Base-by-base conservation (phyloP, 2,888 invertebrate genomes). In the Noctua fimbriata region DNA sequence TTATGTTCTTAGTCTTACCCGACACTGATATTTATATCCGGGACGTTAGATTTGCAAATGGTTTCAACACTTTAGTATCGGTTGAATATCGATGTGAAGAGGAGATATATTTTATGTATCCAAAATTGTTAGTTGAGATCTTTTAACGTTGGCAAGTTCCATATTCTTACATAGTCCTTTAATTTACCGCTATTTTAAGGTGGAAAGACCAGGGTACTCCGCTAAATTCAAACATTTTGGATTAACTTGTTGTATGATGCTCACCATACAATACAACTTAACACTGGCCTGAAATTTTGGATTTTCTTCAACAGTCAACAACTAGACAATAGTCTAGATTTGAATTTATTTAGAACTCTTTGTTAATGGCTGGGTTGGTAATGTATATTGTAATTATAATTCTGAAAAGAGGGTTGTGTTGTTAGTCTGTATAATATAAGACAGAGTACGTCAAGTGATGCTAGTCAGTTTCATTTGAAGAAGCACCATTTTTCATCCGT, bases 31-130 rank as follows among this genome's bases (percentile, higher is more conserved):
- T 82, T 65, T 85, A 81, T 72, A 80, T 9, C 52, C 10, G 28
- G 49, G 58, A 80, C 72, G 55, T 69, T 44, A 41, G 47, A 69
- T 72, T 80, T 58, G 69, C 72, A 82, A 85, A 85, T 58, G 55
- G 81, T 58, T 65, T 81, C 72, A 47, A 81, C 60, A 58, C 44
- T 85, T 80, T 55, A 72, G 47, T 77, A 32, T 49, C 58, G 49
- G 18, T 79, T 67, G 28, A 69, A 41, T 63, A 85, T 71, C 44
- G 71, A 85, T 78, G 47, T 65, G 47, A 32, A 69, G 21, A 55
- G 32, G 18, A 18, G 18, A 60, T 32, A 6, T 24, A n/a, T 72
- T 10, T 28, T 41, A n/a, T 4, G 14, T 49, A 5, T 18, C 12
- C 16, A 78, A 55, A 52, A 79, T 80, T 44, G 7, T n/a, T 18